Percentiles rank a stretch among this genome's conserved stretches.
Conservation (phyloP, 2,888 invertebrate species). For the Ornithoptera alexandrae region DNA sequence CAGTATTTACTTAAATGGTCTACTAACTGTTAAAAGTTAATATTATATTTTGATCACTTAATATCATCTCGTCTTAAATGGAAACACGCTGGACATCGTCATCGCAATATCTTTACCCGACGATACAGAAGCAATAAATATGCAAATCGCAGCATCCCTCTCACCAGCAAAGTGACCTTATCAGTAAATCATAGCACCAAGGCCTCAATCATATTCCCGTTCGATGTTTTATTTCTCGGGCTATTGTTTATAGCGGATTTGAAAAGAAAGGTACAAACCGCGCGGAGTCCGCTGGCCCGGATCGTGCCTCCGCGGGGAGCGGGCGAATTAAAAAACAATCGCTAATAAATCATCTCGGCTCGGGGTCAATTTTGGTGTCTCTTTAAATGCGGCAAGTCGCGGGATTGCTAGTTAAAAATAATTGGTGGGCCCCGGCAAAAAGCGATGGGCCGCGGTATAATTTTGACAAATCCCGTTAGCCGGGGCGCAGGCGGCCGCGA, state of each 20-base stretch:
- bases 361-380: constrained; percentile 29
- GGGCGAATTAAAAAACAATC: constrained; percentile 25
- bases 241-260: constrained; percentile 14
- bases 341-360: constrained; percentile 26
- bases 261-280: not conserved
- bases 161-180: too few species aligned
- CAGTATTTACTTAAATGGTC: too few species aligned
- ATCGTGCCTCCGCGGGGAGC: constrained; percentile 4
- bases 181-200: too few species aligned
- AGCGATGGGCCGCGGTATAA: constrained; percentile 43
- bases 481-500: constrained; percentile 42
- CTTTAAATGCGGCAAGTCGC: constrained; percentile 27
- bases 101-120: too few species aligned
- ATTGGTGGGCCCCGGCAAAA: constrained; percentile 54
- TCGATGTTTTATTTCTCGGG: not conserved
- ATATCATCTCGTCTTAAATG: too few species aligned
- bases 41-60: too few species aligned
- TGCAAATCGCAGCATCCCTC: too few species aligned
- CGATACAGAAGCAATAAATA: too few species aligned
- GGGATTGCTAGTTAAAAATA: constrained; percentile 50
- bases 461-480: constrained; percentile 67
- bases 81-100: too few species aligned
- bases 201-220: too few species aligned
- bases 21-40: too few species aligned
- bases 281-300: not conserved